phyloP scores from a whole-genome alignment of 1,140 invertebrate genomes.

The Brachionus calyciflorus region DNA sequence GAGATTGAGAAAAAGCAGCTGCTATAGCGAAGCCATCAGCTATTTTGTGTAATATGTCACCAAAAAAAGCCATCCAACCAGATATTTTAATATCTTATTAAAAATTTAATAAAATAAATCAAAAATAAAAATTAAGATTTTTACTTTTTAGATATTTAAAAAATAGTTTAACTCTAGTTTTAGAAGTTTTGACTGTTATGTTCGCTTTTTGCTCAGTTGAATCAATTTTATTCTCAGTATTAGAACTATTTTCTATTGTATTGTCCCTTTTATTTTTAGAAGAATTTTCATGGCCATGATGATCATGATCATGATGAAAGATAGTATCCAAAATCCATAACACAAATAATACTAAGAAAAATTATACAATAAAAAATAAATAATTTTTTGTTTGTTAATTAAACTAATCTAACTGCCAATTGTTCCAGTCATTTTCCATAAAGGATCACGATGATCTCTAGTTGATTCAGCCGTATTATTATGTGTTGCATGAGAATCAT shows the following conservation, averaged over 20 bases:
- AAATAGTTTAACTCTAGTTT: background rate
- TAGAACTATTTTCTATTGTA: background rate
- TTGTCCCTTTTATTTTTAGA: background rate
- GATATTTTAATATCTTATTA: conserved; percentile 41
- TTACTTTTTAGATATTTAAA: conserved; percentile 35
- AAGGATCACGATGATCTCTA: background rate
- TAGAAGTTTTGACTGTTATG: background rate
- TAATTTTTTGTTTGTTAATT: no score
- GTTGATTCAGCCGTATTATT: background rate
- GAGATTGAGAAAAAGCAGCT: conserved; percentile 60
- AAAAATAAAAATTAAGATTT: no score
- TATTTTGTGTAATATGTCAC: conserved; percentile 79
- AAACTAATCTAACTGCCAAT: background rate
- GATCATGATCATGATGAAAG: conserved; percentile 44
- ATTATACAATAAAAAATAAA: background rate
- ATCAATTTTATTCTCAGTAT: background rate
- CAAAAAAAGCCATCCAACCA: conserved; percentile 86
- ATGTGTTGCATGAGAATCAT: background rate
- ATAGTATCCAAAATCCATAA: conserved; percentile 35
- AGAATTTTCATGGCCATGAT: background rate
- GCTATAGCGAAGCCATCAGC: conserved; percentile 66
- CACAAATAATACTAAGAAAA: background rate
- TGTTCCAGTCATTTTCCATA: conserved; percentile 38
- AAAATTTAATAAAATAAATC: background rate
- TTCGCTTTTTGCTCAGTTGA: background rate